Base-by-base conservation (phyloP, 30 jellyfish, hydroid and myxozoan genomes). In the Aurelia coerulea region DNA sequence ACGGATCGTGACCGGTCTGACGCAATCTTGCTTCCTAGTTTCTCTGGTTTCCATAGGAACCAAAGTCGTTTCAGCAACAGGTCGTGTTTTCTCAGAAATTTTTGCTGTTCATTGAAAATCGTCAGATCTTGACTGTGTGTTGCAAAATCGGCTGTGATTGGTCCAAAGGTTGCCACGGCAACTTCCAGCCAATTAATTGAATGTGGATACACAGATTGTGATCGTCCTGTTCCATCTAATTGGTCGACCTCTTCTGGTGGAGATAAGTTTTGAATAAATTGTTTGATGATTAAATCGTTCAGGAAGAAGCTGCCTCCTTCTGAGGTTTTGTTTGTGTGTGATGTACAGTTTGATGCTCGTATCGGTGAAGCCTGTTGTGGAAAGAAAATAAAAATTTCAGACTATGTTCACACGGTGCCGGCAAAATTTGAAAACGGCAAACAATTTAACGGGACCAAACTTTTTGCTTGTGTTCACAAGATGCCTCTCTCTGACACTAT, bases 111-210 rank as follows among this genome's bases (percentile, higher is more conserved):
- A n/a, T 84, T 32, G 54, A 60, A 67, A 18, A 84, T 69, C 1
- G 76, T 65, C 10, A 52, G 42, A 66, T 75, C 87, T 10, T 68
- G 33, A 5, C 70, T 32, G 39, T 67, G 56, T 7, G 78, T 82
- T 4, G 92, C 84, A 62, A 65, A 23, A 67, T 95, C 99, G 18
- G 94, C 97, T 1, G 99, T 95, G 73, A 95, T 63, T 52, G 97
- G 97, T 17, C 99, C 99, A 60, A 95, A 74, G 17, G 89, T 88
- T 39, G 83, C 88, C 5, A 88, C 96, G 49, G 95, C 99, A 35
- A 90, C 97, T 78, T 95, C 99, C 0, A 95, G 93, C 99, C 99
- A 95, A 33, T 88, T 86, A 76, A 82, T 62, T 18, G 99, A 89
- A 52, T 80, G 92, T n/a, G 72, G 68, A 56, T 89, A 79, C 13